Evolutionary conservation across 2,797 vertebrate genomes (phyloP).

Genomic region (Leptatherina wallacei): DNA sequence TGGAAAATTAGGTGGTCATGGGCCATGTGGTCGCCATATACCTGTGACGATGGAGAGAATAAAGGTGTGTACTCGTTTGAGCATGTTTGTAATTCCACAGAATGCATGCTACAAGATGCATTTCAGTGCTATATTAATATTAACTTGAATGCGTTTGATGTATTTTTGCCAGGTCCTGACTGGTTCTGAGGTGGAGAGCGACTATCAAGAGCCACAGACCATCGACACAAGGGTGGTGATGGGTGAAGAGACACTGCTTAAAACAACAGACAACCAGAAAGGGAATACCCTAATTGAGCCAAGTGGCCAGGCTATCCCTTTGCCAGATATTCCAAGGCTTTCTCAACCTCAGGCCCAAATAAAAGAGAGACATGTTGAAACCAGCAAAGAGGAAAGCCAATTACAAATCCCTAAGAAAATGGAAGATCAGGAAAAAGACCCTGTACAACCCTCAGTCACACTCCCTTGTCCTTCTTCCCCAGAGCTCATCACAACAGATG

Average conservation of each 20-base stretch:
- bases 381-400: slow-evolving; percentile 62
- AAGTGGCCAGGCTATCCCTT: slow-evolving; percentile 50
- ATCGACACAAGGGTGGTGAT: slow-evolving; percentile 92
- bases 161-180: slow-evolving; percentile 77
- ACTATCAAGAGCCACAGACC: slow-evolving; percentile 81
- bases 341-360: slow-evolving; percentile 58
- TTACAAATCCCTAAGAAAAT: slow-evolving; percentile 39
- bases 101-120: not conserved
- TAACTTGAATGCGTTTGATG: slow-evolving; percentile 27
- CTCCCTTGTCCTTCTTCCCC: slow-evolving; percentile 43
- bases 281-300: slow-evolving; percentile 44
- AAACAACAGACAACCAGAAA: slow-evolving; percentile 75
- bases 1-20: slow-evolving; percentile 81
- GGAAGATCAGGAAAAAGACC: slow-evolving; percentile 63
- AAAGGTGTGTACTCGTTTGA: slow-evolving; percentile 58
- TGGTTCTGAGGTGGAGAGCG: slow-evolving; percentile 83
- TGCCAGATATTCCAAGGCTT: slow-evolving; percentile 51
- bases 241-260: slow-evolving; percentile 90
- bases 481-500: slow-evolving; percentile 58
- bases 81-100: slow-evolving; percentile 17
- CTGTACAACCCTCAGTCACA: slow-evolving; percentile 37
- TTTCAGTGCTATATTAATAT: slow-evolving; percentile 4
- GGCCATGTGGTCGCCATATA: slow-evolving; percentile 79
- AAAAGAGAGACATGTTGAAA: slow-evolving; percentile 67
- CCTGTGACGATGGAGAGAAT: slow-evolving; percentile 85